These are phyloP conservation scores for Cantharis flavilabris DNA, from an alignment of 2,888 invertebrate genomes.

Conservation along the genomic window DNA sequence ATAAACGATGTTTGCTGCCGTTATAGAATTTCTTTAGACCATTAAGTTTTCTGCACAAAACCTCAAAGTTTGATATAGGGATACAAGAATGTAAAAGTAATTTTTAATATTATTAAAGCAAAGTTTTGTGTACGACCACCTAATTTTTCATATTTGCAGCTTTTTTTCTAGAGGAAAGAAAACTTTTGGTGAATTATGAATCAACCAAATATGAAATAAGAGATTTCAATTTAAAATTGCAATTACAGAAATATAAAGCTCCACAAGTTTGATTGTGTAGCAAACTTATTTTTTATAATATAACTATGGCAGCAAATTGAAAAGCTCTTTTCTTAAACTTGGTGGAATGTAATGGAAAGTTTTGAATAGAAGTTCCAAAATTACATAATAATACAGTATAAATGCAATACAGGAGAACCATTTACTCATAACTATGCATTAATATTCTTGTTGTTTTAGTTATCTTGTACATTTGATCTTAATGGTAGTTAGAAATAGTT, in stretches of 20 bases:
- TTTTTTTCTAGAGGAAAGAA: background rate
- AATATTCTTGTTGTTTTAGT: constrained; percentile 46
- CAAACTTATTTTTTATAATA: too few relatives aligned
- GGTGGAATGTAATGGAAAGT: background rate
- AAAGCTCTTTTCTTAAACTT: background rate
- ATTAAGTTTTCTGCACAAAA: background rate
- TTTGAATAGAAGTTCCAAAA: background rate
- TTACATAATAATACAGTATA: background rate
- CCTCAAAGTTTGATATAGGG: background rate
- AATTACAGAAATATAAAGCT: background rate
- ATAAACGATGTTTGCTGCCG: background rate
- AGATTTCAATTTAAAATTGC: background rate
- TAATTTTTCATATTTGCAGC: too few relatives aligned
- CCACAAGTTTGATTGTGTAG: background rate
- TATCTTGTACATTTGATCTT: constrained; percentile 52
- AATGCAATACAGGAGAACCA: constrained; percentile 24
- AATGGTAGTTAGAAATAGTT: constrained; percentile 54
- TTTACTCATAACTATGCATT: constrained; percentile 44
- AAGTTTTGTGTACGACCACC: too few relatives aligned
- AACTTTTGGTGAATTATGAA: background rate
- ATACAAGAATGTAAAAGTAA: background rate
- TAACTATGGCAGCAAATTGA: background rate
- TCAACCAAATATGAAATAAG: too few relatives aligned
- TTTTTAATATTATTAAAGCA: background rate
- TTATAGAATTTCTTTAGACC: background rate